Conservation (phyloP, 2,113 vertebrate species). For the Scalopus aquaticus region DNA sequence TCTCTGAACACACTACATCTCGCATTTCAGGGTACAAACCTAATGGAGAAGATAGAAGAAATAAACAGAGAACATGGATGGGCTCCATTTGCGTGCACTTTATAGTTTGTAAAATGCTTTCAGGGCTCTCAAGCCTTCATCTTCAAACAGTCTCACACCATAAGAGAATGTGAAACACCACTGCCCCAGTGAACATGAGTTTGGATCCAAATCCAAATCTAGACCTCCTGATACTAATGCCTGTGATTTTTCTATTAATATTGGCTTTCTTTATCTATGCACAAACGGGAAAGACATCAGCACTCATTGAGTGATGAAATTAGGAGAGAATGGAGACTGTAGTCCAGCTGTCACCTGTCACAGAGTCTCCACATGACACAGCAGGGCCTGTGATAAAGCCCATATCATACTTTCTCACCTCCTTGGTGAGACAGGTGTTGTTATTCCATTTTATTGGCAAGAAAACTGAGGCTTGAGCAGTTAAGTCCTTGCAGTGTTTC, state of each 20-base stretch:
- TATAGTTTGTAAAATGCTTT: neutral
- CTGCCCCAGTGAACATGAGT: rapidly evolving
- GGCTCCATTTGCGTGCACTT: neutral
- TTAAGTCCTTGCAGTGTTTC: neutral
- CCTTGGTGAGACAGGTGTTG: no score
- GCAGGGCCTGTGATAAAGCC: neutral
- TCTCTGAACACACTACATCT: neutral
- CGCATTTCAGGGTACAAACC: neutral
- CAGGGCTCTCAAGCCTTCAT: neutral
- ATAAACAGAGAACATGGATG: rapidly evolving
- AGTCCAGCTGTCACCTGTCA: neutral
- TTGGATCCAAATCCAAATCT: no score
- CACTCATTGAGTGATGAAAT: neutral
- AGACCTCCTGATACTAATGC: neutral
- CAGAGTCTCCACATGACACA: rapidly evolving
- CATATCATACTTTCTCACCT: rapidly evolving
- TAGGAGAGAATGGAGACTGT: neutral
- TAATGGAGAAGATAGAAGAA: neutral
- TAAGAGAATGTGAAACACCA: neutral
- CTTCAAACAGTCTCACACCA: neutral
- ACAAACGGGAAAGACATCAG: neutral
- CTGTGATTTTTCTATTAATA: neutral
- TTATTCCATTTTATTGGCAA: neutral
- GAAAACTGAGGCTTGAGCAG: neutral
- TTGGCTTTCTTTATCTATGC: neutral